These are phyloP conservation scores for Nipponia nippon DNA, from an alignment of 2,113 vertebrate genomes.

Conservation along the genomic window DNA sequence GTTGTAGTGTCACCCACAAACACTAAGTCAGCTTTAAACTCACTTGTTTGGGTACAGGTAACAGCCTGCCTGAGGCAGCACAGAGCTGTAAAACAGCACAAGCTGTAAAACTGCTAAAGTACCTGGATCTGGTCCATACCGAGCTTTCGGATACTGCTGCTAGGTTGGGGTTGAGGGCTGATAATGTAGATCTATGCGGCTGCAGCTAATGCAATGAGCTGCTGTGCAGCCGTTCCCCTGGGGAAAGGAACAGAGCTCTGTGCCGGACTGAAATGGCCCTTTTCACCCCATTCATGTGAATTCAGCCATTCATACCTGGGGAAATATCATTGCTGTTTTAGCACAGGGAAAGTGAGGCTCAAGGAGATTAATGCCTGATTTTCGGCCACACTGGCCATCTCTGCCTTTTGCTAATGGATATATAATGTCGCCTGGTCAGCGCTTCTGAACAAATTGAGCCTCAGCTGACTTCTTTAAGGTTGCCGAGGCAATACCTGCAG, in stretches of 20 bases:
- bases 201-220: not conserved
- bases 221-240: not conserved
- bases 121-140: not conserved
- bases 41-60: accelerated
- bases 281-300: not conserved
- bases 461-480: not conserved
- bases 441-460: not conserved
- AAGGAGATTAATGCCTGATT: not conserved
- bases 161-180: not conserved
- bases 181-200: not conserved
- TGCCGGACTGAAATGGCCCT: not conserved
- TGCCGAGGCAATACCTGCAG: not conserved
- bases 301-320: not conserved
- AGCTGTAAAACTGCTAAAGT: slow-evolving; percentile 3
- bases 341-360: not conserved
- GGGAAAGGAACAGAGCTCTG: not conserved
- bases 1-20: not conserved
- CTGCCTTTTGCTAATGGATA: not conserved
- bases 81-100: not conserved
- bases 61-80: not conserved
- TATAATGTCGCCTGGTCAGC: not conserved
- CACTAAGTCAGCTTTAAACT: not conserved
- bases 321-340: not conserved
- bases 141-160: not conserved
- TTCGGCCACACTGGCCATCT: not conserved